A percentile compares a stretch with the other conserved stretches of the same genome.
phyloP scores from a whole-genome alignment of 2,888 invertebrate genomes.

The Monochamus alternatus region DNA sequence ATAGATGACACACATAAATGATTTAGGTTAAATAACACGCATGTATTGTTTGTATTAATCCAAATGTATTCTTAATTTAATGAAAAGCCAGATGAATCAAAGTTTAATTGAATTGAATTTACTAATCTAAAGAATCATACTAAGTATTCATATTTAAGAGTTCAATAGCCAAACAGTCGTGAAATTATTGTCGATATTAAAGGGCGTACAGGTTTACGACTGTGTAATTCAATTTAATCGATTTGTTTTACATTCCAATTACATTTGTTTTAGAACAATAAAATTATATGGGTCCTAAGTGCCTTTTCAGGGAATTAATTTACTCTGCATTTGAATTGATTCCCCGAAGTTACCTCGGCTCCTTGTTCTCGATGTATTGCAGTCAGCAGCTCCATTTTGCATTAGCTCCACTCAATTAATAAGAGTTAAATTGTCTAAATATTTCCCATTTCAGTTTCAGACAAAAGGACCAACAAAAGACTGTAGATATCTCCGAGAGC shows the following conservation, averaged over 20 bases:
- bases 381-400: neutral
- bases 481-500: too few relatives aligned
- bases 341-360: slow-evolving; percentile 20
- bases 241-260: slow-evolving; percentile 30
- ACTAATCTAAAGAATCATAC: too few relatives aligned
- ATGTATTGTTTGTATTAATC: too few relatives aligned
- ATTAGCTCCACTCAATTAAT: slow-evolving; percentile 14
- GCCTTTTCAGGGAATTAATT: slow-evolving; percentile 29
- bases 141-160: too few relatives aligned
- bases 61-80: too few relatives aligned
- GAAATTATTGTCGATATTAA: slow-evolving; percentile 13
- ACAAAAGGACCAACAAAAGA: too few relatives aligned
- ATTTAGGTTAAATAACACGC: too few relatives aligned
- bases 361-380: slow-evolving; percentile 4
- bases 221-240: slow-evolving; percentile 20
- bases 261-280: slow-evolving; percentile 28
- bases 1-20: too few relatives aligned
- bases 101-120: too few relatives aligned
- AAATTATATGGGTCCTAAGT: slow-evolving; percentile 29
- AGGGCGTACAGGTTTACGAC: slow-evolving; percentile 23
- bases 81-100: too few relatives aligned
- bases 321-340: slow-evolving; percentile 27
- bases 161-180: too few relatives aligned
- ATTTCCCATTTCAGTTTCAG: neutral
- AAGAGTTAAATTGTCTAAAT: neutral